Evolutionary conservation across 2,797 vertebrate species (phyloP), one percentile per base, ranked within the genome.

Genomic region (Novumbra hubbsi): DNA sequence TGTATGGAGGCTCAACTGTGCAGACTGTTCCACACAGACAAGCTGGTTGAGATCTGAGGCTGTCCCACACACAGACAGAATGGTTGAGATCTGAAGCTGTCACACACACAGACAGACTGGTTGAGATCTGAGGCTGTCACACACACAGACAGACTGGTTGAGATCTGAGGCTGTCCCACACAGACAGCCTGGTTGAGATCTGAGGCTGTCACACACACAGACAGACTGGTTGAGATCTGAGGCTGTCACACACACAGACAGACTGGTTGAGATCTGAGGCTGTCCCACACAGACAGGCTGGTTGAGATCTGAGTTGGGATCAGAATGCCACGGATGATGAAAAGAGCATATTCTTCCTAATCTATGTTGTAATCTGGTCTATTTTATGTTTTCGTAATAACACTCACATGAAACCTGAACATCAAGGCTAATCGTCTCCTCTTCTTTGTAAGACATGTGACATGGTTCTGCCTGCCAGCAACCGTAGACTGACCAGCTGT

Each of bases 401-500:
- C 48, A 38, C 14, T 11, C 21, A 73, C 71, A 38, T 70, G 34
- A 67, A 71, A 67, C 66, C 41, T 52, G 55, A 48, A 15, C 65
- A 38, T 17, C 21, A 69, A 28, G 32, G 32, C 68, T 48, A 69
- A 71, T 62, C 52, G 76, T 71, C 38, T 11, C 41, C 9, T 30
- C 62, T 57, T 57, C 52, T 57, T 57, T 41, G 24, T 52, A 50
- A 72, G 52, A 50, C 73, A 41, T 72, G 17, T 50, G 69, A 69
- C 32, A 17, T 16, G 11, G 24, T 60, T 57, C 27, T 62, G 34
- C 63, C 50, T 75, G 7, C 49, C 50, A 50, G 76, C 74, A 50
- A 77, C 70, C 72, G 74, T 38, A 62, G 62, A 70, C 72, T 70
- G 67, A 78, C 73, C 80, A 84, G 80, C 78, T 76, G 83, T 55